Conservation (phyloP, 2,113 vertebrate species). For the Mystacornis crossleyi region DNA sequence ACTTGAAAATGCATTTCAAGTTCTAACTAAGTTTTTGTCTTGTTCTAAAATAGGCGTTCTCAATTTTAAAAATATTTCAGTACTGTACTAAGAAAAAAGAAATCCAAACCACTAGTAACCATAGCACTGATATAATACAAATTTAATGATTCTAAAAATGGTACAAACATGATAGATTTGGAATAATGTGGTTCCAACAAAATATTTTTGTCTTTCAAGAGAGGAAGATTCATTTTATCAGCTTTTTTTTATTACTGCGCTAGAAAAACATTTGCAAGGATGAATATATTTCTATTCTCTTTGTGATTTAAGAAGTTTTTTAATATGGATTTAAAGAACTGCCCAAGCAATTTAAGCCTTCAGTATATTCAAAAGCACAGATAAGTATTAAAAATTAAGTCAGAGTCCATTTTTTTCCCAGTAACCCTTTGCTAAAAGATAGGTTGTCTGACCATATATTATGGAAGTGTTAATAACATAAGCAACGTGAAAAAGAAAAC, state of each 20-base stretch:
- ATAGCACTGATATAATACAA: not conserved
- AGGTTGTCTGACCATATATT: not conserved
- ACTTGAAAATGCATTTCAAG: not conserved
- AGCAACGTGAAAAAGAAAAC: not conserved
- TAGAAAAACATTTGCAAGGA: not conserved
- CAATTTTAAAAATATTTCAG: not conserved
- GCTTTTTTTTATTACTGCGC: not conserved
- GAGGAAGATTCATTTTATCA: not conserved
- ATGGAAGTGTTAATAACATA: not conserved
- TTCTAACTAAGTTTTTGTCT: not conserved
- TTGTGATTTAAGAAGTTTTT: not conserved
- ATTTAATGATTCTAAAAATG: not conserved
- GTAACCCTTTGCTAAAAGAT: not conserved
- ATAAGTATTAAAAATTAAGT: not conserved
- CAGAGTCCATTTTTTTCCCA: not conserved
- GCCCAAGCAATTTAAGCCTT: not conserved
- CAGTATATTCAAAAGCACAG: not conserved
- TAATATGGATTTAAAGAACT: not conserved
- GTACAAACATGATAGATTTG: not conserved
- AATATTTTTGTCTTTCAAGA: not conserved
- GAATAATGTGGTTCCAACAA: not conserved
- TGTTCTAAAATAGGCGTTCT: not conserved
- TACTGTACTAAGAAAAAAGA: not conserved
- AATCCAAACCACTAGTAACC: rapidly evolving
- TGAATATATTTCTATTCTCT: not conserved